A percentile compares a stretch with the other conserved stretches of the same genome.
These are phyloP conservation scores for Drosophila mercatorum DNA, from an alignment of 2,888 invertebrate species.

Conservation along the genomic window DNA sequence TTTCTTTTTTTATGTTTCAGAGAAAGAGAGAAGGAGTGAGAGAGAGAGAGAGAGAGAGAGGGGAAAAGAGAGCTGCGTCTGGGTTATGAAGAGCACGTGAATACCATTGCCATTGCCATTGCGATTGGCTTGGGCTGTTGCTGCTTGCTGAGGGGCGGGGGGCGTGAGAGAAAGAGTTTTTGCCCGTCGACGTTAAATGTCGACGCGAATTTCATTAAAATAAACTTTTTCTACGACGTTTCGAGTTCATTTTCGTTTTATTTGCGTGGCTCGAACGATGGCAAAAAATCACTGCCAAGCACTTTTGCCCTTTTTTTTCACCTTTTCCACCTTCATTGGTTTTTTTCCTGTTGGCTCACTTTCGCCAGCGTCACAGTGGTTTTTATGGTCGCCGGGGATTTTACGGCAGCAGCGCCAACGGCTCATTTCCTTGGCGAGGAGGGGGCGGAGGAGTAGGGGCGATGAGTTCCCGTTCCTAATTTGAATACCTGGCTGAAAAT, in stretches of 20 bases:
- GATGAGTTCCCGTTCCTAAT: constrained; percentile 45
- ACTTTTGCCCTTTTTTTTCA: constrained; percentile 61
- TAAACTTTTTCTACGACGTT: constrained; percentile 75
- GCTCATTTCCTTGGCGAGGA: constrained; percentile 60
- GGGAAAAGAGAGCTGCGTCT: neutral
- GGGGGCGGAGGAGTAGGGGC: constrained; percentile 8
- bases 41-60: neutral
- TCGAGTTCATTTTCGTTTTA: constrained; percentile 79
- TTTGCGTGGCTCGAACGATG: constrained; percentile 49
- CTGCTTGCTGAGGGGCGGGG: neutral
- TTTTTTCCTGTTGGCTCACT: constrained; percentile 1
- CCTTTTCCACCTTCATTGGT: constrained; percentile 31
- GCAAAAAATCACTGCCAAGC: constrained; percentile 68
- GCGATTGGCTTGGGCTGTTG: constrained; percentile 12
- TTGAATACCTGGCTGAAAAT: constrained; percentile 70
- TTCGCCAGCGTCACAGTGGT: constrained; percentile 49
- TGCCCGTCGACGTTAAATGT: constrained; percentile 67
- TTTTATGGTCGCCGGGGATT: constrained; percentile 73
- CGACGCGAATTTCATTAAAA: constrained; percentile 79
- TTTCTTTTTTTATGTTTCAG: constrained; percentile 1
- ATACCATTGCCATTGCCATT: constrained; percentile 12
- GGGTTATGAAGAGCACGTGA: constrained; percentile 22
- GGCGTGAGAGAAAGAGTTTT: constrained; percentile 10
- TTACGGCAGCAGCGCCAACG: constrained; percentile 64
- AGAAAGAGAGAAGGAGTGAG: neutral